These are phyloP conservation scores for Liodrosophila aerea DNA, from an alignment of 2,888 invertebrate genomes.

Conservation along the genomic window DNA sequence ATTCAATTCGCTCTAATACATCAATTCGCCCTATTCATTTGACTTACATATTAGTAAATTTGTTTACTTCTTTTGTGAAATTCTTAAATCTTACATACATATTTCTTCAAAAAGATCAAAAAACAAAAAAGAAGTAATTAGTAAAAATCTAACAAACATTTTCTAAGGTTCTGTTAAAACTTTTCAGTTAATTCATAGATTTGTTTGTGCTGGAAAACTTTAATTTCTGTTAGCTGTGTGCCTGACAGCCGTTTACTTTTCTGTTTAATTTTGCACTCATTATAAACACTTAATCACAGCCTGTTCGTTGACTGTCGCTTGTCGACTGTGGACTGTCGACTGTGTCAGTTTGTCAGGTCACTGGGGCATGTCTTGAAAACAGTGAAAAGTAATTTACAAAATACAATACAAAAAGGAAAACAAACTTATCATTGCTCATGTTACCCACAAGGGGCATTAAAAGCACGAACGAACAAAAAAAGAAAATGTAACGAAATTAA, in stretches of 20 bases:
- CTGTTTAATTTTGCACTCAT: conserved; percentile 3
- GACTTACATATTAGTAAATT: too few species aligned
- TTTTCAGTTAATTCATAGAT: too few species aligned
- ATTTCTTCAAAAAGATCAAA: too few species aligned
- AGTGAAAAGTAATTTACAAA: conserved; percentile 52
- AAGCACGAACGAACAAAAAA: conserved; percentile 29
- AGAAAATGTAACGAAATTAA: conserved; percentile 46
- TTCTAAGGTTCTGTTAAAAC: too few species aligned
- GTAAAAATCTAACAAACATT: too few species aligned
- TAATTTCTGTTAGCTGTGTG: neutral
- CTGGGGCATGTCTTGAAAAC: conserved; percentile 46
- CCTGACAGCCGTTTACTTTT: neutral
- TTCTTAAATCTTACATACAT: too few species aligned
- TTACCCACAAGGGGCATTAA: conserved; percentile 46
- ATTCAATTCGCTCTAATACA: too few species aligned
- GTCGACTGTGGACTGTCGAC: conserved; percentile 1
- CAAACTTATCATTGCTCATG: conserved; percentile 44
- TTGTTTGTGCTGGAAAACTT: too few species aligned
- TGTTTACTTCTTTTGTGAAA: too few species aligned
- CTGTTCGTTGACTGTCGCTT: conserved; percentile 2
- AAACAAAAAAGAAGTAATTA: too few species aligned
- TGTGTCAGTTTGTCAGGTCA: conserved; percentile 21
- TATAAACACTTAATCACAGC: conserved; percentile 30
- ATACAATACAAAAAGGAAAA: conserved; percentile 34
- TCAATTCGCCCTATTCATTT: too few species aligned